Conservation (phyloP, 2,888 invertebrate genomes). For the Julus scandinavius region DNA sequence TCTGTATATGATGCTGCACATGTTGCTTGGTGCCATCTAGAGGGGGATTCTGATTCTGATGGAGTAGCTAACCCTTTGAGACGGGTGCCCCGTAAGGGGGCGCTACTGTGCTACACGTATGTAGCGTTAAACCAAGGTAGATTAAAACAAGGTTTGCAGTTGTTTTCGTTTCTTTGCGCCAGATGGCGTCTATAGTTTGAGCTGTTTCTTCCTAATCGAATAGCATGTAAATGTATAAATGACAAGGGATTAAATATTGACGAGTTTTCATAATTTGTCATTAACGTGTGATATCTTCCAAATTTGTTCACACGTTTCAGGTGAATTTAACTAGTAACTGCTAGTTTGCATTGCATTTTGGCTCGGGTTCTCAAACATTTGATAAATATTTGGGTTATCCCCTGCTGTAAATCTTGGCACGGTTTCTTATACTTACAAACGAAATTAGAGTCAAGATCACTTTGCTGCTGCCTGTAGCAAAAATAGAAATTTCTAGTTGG, state of each 20-base stretch:
- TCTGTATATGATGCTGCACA: too few species aligned
- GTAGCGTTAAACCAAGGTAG: too few species aligned
- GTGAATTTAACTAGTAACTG: background rate
- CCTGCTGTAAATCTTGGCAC: background rate
- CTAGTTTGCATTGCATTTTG: background rate
- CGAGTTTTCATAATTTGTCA: background rate
- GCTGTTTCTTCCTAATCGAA: background rate
- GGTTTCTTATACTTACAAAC: background rate
- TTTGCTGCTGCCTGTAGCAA: background rate
- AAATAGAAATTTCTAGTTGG: background rate
- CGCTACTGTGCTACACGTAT: too few species aligned
- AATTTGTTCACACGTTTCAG: background rate
- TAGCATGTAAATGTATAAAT: background rate
- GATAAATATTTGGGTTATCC: conserved; percentile 5
- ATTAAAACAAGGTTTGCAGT: too few species aligned
- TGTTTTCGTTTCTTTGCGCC: background rate
- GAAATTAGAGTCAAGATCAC: conserved; percentile 14
- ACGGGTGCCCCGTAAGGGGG: too few species aligned
- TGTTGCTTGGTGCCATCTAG: too few species aligned
- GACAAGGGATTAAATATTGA: background rate
- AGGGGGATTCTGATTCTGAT: too few species aligned
- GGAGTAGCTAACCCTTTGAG: too few species aligned
- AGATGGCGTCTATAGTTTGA: background rate
- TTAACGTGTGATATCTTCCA: background rate
- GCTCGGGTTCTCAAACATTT: background rate